Base-by-base conservation (phyloP, 2,113 vertebrate genomes). In the Neogobius melanostomus region DNA sequence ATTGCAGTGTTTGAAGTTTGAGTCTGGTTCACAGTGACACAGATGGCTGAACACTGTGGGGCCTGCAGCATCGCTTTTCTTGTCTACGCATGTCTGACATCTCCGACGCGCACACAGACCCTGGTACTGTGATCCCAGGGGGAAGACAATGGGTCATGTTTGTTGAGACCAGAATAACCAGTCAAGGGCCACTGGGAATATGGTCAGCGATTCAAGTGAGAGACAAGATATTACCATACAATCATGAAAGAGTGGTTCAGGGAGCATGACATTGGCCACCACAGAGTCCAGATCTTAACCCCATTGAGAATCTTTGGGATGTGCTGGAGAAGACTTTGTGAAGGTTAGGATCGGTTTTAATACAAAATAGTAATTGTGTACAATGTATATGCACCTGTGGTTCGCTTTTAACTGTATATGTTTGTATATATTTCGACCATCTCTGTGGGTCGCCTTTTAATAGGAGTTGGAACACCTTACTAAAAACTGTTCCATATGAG, bases 1-100 rank as follows among this genome's bases (percentile, higher is more conserved):
- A 56, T 47, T 7, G 69, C 44, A 65, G 67, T 48, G 66, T 77
- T 85, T 86, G 69, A 85, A 76, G 53, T 53, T 51, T 72, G 61
- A 21, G 44, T 11, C 28, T 8, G 42, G 60, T 49, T 79, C 64
- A 61, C 2, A 14, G 54, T 71, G 70, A 69, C 45, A 62, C 64
- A 74, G 59, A 59, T 63, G 71, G 70, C 15, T 68, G 63, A 75
- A 61, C 70, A 45, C 65, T 3, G 62, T 60, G 36, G 64, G 7
- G 49, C 42, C 66, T 72, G 51, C 8, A 51, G 53, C 64, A 50
- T 66, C 66, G 72, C 60, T 48, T 69, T 21, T 60, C 54, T 51
- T 6, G 64, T n/a, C n/a, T 70, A 11, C 42, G 17, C 28, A 49
- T 57, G 61, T 47, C 6, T 74, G 71, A 68, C 68, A 77, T 71